A percentile compares a stretch with the other conserved stretches of the same genome.
phyloP scores from a whole-genome alignment of 2,113 vertebrate species.

The Petromus typicus region DNA sequence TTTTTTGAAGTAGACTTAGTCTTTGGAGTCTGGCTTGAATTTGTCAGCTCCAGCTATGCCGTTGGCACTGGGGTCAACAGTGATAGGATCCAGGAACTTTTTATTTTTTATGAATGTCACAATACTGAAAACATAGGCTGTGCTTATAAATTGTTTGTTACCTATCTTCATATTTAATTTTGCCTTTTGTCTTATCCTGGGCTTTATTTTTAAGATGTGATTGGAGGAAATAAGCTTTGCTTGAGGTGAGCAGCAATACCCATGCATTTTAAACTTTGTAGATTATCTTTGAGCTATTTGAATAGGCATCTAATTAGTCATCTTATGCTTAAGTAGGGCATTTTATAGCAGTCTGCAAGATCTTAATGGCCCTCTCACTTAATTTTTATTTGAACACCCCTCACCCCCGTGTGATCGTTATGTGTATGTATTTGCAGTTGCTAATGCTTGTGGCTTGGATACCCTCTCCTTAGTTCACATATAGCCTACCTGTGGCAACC shows the following conservation, averaged over 20 bases:
- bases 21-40: conserved; percentile 16
- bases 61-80: background rate
- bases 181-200: background rate
- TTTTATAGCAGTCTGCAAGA: background rate
- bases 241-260: background rate
- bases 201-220: conserved; percentile 24
- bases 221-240: conserved; percentile 14
- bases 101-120: background rate
- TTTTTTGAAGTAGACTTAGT: conserved; percentile 26
- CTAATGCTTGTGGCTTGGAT: no score
- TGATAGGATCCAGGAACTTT: background rate
- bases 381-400: background rate
- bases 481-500: conserved; percentile 32
- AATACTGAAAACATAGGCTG: background rate
- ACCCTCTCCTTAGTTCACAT: background rate
- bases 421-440: conserved; percentile 24
- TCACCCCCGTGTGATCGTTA: background rate
- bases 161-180: background rate
- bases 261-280: conserved; percentile 25
- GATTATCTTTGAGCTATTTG: conserved; percentile 54
- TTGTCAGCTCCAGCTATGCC: conserved; percentile 1
- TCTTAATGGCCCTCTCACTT: background rate
- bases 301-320: conserved; percentile 58
- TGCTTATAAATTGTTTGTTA: background rate
- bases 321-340: conserved; percentile 15